Base-by-base conservation (phyloP, 2,888 invertebrate species). In the Diplazon laetatorius region DNA sequence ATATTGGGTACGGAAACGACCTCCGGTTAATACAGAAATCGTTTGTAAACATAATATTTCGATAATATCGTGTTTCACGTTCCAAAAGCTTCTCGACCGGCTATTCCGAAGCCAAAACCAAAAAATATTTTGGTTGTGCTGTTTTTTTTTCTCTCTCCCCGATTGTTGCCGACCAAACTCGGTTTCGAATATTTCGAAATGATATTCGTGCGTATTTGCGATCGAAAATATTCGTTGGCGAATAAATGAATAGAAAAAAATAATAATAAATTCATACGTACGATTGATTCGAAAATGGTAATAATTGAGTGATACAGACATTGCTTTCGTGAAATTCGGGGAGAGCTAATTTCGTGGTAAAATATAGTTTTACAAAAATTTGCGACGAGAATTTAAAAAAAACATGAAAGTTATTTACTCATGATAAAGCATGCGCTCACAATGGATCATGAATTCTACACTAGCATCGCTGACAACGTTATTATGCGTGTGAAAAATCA, bases 1-100 rank as follows among this genome's bases (percentile, higher is more conserved):
- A n/a, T 37, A 60, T 74, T 78, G 70, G 72, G 79, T 68, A 42
- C 70, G 65, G 69, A 74, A 82, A 81, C 59, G 46, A 81, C 78
- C 63, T 78, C 70, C n/a, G 55, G 66, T 72, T 30, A 25, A 55
- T 46, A 70, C 48, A 39, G 39, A 48, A 44, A 55, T 42, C 70
- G 78, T 66, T 66, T 66, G 72, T 66, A 72, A 76, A 76, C 66
- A 76, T 22, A n/a, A n/a, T 39, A 35, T 16, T 46, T 62, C 20
- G 37, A 66, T 46, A 66, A 66, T 66, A 66, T 30, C 35, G 30
- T 62, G 62, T 76, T 25, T 6, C 10, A 22, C 16, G 20, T 22
- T 42, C 14, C 37, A 18, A 20, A 9, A 16, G 10, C 9, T 44
- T 35, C 22, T 22, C 60, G 20, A n/a, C 10, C 52, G 30, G 44